Percentiles rank a stretch among this genome's conserved stretches.
Evolutionary conservation across 2,113 vertebrate species (phyloP).

Genomic region (Athene noctua): DNA sequence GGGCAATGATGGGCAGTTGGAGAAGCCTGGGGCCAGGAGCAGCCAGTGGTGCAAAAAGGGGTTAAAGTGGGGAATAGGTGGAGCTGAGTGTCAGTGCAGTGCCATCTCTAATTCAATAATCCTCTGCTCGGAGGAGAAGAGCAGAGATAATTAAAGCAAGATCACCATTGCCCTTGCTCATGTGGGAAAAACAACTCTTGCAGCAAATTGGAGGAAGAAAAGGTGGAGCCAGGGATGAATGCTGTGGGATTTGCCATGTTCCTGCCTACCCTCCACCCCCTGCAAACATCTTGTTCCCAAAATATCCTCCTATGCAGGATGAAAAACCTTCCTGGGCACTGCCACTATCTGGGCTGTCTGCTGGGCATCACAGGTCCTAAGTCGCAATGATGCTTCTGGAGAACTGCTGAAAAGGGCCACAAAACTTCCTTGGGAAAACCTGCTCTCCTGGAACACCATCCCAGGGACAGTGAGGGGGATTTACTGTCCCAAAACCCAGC

Average conservation of each 20-base stretch:
- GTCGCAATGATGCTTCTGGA: neutral
- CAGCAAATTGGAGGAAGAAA: neutral
- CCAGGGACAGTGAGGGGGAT: neutral
- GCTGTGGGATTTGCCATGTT: rapidly evolving
- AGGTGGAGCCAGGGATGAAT: neutral
- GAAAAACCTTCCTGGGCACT: neutral
- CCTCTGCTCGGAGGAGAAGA: neutral
- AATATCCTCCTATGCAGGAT: neutral
- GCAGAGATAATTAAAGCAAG: neutral
- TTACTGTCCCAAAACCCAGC: neutral
- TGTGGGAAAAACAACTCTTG: neutral
- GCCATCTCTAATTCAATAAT: neutral
- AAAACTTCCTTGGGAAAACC: neutral
- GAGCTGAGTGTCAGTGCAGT: neutral
- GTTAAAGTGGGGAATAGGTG: neutral
- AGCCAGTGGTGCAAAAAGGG: neutral
- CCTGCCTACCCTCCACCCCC: neutral
- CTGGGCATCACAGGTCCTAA: neutral
- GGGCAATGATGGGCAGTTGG: neutral
- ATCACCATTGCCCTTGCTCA: neutral
- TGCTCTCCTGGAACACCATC: too few species aligned
- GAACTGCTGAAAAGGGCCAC: neutral
- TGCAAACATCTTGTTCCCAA: neutral
- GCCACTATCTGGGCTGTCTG: neutral
- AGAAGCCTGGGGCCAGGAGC: neutral